Evolutionary conservation across 1,140 invertebrate genomes (phyloP), one percentile per base, ranked within the genome.

Genomic region (Drosophila subobscura): DNA sequence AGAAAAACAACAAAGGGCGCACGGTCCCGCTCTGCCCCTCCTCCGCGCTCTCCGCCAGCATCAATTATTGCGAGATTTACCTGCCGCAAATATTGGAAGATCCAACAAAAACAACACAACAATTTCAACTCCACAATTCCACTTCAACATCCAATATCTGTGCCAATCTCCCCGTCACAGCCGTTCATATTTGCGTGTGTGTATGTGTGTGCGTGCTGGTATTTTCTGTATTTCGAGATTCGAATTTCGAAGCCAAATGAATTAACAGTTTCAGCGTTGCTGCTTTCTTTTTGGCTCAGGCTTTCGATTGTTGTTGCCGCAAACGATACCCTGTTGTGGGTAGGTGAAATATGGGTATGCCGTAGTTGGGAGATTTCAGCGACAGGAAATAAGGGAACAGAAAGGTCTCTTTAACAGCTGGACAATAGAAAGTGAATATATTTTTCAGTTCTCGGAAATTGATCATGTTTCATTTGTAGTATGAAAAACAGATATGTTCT

Each of bases 11-110:
- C 65, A 68, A 55, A 55, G 63, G 49, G 12, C 10, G 33, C 12
- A 20, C 29, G n/a, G 55, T 23, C 8, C 3, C 23, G n/a, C 29
- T 33, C 29, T 20, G 16, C 2, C 8, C 8, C 10, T 12, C 10
- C 33, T 12, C 3, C 10, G 10, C 1, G 33, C 33, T 37, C 33
- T 10, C 33, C 4, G 0, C 3, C 49, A 67, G 65, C 65, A 49
- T 67, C 65, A 49, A 68, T 68, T 68, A 50, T 68, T 66, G 63
- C 49, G 33, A 52, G 59, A 49, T 65, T 65, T 66, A 64, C 29
- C 44, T 68, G 50, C 50, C 41, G 49, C 29, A 49, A 47, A 23
- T 37, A 22, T 14, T 45, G 22, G 47, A 53, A 53, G 66, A 68
- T 51, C 59, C 33, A 37, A 33, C 33, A 33, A 33, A 23, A 10